Conservation (phyloP, 2,888 invertebrate species). For the Mesorhabditis belari region DNA sequence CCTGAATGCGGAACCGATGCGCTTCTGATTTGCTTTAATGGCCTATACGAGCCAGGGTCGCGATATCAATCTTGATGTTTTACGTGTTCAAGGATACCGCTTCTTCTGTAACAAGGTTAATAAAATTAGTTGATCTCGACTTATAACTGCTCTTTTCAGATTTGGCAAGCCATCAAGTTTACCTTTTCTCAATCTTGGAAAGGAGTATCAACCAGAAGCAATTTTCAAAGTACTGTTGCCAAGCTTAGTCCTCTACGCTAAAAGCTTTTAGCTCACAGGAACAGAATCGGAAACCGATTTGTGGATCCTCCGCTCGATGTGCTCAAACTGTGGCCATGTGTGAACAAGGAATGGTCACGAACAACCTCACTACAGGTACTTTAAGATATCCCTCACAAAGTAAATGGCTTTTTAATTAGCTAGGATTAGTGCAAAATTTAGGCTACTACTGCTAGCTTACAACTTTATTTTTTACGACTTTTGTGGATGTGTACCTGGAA, state of each 20-base stretch:
- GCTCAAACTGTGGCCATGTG: conserved; percentile 69
- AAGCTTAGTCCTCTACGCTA: neutral
- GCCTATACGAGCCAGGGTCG: conserved; percentile 80
- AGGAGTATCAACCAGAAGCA: conserved; percentile 15
- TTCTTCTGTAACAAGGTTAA: conserved; percentile 49
- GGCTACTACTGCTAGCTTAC: conserved; percentile 81
- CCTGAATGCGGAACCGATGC: conserved; percentile 71
- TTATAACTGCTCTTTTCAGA: too few relatives aligned
- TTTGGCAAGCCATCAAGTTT: conserved; percentile 97
- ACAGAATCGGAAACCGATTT: conserved; percentile 68
- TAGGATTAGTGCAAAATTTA: conserved; percentile 3
- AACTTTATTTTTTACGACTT: conserved; percentile 93
- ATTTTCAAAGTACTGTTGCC: conserved; percentile 12
- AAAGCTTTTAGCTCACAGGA: conserved; percentile 8
- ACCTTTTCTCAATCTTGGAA: conserved; percentile 61
- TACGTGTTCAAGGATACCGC: conserved; percentile 68
- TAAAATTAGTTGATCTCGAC: too few relatives aligned
- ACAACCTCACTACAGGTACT: conserved; percentile 88
- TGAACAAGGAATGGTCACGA: conserved; percentile 70
- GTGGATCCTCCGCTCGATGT: conserved; percentile 87
- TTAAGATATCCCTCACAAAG: too few relatives aligned
- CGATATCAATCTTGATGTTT: conserved; percentile 91
- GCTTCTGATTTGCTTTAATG: conserved; percentile 79
- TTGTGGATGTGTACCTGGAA: conserved; percentile 88
- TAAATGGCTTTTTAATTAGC: neutral